phyloP scores from a whole-genome alignment of 2,888 invertebrate species.

The Latheticus oryzae region DNA sequence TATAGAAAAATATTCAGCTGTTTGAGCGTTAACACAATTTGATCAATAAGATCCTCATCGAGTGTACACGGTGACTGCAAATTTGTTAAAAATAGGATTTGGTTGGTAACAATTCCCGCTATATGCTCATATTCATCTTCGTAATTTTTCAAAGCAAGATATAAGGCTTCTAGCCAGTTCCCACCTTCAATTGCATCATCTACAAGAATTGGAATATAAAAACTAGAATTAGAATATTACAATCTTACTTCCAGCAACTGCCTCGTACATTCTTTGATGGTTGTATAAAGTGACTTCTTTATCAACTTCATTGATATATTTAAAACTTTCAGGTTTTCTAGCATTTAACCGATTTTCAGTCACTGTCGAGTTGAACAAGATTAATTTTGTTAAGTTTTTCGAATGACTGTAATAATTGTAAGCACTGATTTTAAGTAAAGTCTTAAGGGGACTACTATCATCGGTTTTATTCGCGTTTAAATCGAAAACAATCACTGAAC shows the following conservation, averaged over 20 bases:
- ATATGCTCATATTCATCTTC: conserved; percentile 19
- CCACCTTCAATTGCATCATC: conserved; percentile 20
- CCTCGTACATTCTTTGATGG: conserved; percentile 4
- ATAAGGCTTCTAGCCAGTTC: conserved; percentile 35
- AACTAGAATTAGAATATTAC: conserved; percentile 5
- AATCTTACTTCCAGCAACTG: conserved; percentile 24
- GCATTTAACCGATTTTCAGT: conserved; percentile 31
- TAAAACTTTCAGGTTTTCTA: conserved; percentile 13
- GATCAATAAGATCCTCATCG: conserved; percentile 7
- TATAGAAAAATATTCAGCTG: conserved; percentile 24
- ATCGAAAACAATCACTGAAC: conserved; percentile 29
- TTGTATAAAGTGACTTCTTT: conserved; percentile 10
- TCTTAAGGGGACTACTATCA: conserved; percentile 1
- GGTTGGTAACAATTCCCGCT: conserved; percentile 15
- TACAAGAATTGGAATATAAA: conserved; percentile 1
- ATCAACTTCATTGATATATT: conserved; percentile 28
- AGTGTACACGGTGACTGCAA: not conserved
- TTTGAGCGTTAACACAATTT: conserved; percentile 13
- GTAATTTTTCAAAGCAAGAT: conserved; percentile 15
- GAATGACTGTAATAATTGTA: conserved; percentile 12
- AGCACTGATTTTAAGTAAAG: conserved; percentile 27
- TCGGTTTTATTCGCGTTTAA: not conserved
- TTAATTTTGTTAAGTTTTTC: conserved; percentile 32
- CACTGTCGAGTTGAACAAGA: conserved; percentile 25
- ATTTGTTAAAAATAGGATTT: conserved; percentile 37